Percentiles rank a stretch among this genome's conserved stretches.
Evolutionary conservation across 2,888 invertebrate genomes (phyloP).

Genomic region (Onchidella celtica): DNA sequence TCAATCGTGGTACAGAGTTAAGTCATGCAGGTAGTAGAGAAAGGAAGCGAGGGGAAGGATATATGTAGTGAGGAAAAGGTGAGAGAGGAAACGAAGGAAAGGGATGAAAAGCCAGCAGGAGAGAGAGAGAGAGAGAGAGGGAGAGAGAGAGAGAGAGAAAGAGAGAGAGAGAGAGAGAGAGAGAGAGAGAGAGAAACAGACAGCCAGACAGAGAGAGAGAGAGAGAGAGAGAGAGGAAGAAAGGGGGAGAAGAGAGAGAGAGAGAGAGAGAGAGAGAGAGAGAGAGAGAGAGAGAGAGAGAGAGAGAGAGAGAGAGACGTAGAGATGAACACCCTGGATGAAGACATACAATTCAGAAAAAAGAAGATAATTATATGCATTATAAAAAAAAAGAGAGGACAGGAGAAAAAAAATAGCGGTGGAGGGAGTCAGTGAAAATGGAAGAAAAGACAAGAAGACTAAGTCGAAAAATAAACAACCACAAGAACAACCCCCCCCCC

Average conservation of each 20-base stretch:
- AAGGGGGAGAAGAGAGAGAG: not conserved
- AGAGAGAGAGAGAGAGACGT: not conserved
- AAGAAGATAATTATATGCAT: not conserved
- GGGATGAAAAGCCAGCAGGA: too few species aligned
- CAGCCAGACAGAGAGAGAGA: not conserved
- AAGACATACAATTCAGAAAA: not conserved
- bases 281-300: not conserved
- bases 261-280: not conserved
- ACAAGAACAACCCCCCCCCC: too few species aligned
- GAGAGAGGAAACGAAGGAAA: too few species aligned
- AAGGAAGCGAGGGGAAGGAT: too few species aligned
- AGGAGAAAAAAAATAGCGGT: too few species aligned
- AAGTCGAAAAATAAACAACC: too few species aligned
- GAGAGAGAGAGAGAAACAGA: not conserved
- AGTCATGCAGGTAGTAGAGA: too few species aligned
- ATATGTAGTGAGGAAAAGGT: too few species aligned
- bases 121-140: not conserved
- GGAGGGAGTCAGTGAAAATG: not conserved
- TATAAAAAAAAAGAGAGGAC: too few species aligned
- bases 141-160: not conserved
- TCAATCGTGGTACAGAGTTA: too few species aligned
- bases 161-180: not conserved
- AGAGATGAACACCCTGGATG: not conserved
- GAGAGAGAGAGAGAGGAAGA: not conserved
- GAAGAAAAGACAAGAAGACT: too few species aligned